Base-by-base conservation (phyloP, 2,888 invertebrate species). In the Auanema sp. region DNA sequence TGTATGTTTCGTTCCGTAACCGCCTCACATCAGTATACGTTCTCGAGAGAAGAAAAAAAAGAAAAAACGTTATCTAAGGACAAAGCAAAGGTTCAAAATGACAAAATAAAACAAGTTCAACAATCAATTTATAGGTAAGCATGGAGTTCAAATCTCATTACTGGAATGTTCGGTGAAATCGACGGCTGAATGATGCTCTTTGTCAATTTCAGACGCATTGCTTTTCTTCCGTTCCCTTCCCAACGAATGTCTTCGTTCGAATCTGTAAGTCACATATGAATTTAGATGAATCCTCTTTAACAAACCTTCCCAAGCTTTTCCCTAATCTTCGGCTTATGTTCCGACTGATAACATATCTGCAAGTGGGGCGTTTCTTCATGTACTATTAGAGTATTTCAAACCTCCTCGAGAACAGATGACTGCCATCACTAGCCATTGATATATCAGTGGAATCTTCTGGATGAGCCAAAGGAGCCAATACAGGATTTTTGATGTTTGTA, bases 141-240 rank as follows among this genome's bases (percentile, higher is more conserved):
- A 5, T 33, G 8, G 33, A 33, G 33, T 5, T 33, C 33, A 33
- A 8, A 33, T 33, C 33, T 33, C 33, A 8, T 33, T 65, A 52
- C 64, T 69, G 42, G 69, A 72, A 53, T 67, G 65, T 21, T 72
- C 72, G 21, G 63, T 60, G 56, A 63, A 71, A 42, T 72, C 72
- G 44, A 66, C 71, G 0, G 72, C 72, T 18, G 68, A 68, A 57
- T 72, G 72, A 33, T 68, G 69, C 52, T 72, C 72, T 40, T 71
- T 72, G 42, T 64, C 66, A 11, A 60, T 58, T 40, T 55, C 47
- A 3, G 43, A 6, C 23, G 56, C 23, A 33, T 42, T 42, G 40
- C 52, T 44, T 56, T 68, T 65, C 58, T 62, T 65, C 56, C 60
- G 60, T 49, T 68, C 64, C 18, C 70, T 57, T 24, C 72, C 72